Base-by-base conservation (phyloP, 2,888 invertebrate genomes). In the Dolichomitus sp. region DNA sequence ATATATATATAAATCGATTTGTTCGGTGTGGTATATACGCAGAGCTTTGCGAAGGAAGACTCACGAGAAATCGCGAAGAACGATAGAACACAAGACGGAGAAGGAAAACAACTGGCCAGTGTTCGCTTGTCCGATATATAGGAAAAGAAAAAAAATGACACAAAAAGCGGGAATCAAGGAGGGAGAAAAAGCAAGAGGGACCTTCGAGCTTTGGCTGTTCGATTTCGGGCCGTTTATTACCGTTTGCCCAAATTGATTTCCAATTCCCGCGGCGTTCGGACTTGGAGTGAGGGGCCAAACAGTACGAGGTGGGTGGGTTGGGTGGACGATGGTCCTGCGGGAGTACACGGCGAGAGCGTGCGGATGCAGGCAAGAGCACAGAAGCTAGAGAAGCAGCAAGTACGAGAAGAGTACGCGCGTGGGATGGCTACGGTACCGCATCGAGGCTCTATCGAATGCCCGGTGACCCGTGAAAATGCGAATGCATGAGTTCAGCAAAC, bases 381-480 rank as follows among this genome's bases (percentile, higher is more conserved):
- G 54, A 40, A 69, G 54, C 61, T 54, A 70, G 65, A 17, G 65
- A 14, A 48, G 57, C 66, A 27, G 66, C 65, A 75, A 82, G 76
- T 80, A 76, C 80, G 80, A 80, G 72, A 40, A 83, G 76, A 61
- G 68, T 72, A 68, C 65, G 79, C 72, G 61, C 57, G 82, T 59
- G 63, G 70, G 61, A 52, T 76, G 68, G 76, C 69, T 72, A 76
- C 54, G 72, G 80, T 83, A 80, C 68, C 80, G 61, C 80, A 63
- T 52, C 68, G 66, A 73, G 80, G 61, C 84, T 81, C 85, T 81
- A 84, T 87, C 90, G 87, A 89, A 91, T 89, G 89, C 88, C 87
- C 88, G 85, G 87, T 90, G 91, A 92, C 91, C 92, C 89, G 90
- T 91, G 90, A 92, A 91, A 92, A 92, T 88, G 89, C 90, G 92